These are phyloP conservation scores for Gracilinanus agilis DNA, from an alignment of 2,113 vertebrate genomes.

Conservation along the genomic window DNA sequence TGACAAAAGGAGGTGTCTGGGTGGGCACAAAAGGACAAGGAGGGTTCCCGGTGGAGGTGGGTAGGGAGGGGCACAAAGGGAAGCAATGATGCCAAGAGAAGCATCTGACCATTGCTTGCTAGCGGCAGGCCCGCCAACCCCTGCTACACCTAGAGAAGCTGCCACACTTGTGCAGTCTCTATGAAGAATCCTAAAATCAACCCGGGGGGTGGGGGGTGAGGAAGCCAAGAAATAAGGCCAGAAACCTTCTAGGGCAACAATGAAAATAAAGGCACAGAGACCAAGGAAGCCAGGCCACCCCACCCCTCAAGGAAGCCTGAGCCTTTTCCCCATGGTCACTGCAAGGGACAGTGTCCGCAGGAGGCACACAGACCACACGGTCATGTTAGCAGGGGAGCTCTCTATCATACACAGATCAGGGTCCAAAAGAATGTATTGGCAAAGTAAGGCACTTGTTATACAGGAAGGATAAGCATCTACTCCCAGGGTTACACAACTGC, in stretches of 20 bases:
- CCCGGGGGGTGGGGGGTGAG: too few relatives aligned
- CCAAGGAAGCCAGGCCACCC: constrained; percentile 48
- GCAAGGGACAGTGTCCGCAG: constrained; percentile 4
- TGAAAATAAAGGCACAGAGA: background rate
- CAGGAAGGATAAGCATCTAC: constrained; percentile 28
- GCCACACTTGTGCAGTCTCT: background rate
- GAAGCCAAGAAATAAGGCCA: background rate
- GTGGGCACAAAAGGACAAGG: background rate
- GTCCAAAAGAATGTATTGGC: background rate
- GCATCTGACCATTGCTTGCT: background rate
- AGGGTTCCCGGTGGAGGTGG: accelerated
- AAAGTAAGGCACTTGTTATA: constrained; percentile 84
- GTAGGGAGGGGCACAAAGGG: background rate
- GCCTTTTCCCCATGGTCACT: constrained; percentile 66
- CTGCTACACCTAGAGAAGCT: background rate
- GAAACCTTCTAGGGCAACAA: background rate
- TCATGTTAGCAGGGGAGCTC: constrained; percentile 11
- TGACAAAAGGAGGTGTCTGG: background rate
- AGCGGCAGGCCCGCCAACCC: background rate
- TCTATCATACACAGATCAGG: background rate
- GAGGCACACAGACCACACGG: background rate
- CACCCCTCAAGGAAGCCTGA: too few relatives aligned
- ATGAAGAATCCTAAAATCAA: background rate
- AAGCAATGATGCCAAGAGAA: background rate
- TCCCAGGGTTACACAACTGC: accelerated